Percentiles rank a stretch among this genome's conserved stretches.
Evolutionary conservation across 1,140 invertebrate species (phyloP).

Genomic region (Solen grandis): DNA sequence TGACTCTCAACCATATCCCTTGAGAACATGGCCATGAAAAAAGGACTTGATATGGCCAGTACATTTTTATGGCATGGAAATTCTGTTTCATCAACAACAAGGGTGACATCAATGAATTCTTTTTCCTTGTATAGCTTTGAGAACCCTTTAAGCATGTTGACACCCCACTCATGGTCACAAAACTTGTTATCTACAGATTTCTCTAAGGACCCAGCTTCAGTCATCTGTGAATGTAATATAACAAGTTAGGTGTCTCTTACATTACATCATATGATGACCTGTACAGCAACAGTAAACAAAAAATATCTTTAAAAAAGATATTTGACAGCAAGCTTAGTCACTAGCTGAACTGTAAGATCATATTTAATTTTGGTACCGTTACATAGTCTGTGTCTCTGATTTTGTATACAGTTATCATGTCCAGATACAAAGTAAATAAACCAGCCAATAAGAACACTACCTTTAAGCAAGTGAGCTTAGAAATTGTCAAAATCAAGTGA

Average conservation of each 20-base stretch:
- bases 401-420: too few relatives aligned
- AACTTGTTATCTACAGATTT: slow-evolving; percentile 65
- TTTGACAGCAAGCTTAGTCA: not conserved
- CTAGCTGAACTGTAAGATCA: not conserved
- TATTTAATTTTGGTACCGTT: not conserved
- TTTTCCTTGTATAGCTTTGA: slow-evolving; percentile 82
- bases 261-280: not conserved
- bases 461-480: too few relatives aligned
- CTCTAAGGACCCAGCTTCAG: slow-evolving; percentile 48
- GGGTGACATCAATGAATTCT: slow-evolving; percentile 82
- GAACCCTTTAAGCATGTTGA: slow-evolving; percentile 80
- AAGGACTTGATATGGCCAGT: slow-evolving; percentile 82
- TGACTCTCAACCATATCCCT: slow-evolving; percentile 81
- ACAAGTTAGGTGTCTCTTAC: not conserved
- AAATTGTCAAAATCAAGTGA: too few relatives aligned
- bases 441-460: too few relatives aligned
- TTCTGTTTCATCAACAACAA: slow-evolving; percentile 80
- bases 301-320: not conserved
- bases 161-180: slow-evolving; percentile 69
- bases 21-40: slow-evolving; percentile 83
- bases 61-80: slow-evolving; percentile 83
- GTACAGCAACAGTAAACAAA: not conserved
- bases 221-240: slow-evolving; percentile 27
- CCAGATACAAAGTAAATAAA: too few relatives aligned
- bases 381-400: not conserved